Conservation (phyloP, 2,113 vertebrate genomes). For the Oryzias celebensis region DNA sequence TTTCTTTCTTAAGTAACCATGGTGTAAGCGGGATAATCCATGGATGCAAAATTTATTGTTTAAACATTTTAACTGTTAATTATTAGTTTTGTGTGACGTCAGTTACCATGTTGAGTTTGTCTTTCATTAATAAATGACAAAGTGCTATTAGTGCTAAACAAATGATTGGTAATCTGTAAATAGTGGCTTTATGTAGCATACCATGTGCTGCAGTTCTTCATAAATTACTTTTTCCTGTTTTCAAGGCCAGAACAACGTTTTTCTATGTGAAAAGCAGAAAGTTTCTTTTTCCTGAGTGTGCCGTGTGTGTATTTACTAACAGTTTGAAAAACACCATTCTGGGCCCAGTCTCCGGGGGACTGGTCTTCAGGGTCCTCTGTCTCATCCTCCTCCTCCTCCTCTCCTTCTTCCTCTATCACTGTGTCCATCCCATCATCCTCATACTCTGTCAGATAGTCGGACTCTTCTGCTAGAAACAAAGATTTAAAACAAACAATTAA, state of each 20-base stretch:
- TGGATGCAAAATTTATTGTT: too few relatives aligned
- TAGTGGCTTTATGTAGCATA: background rate
- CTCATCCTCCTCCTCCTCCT: constrained; percentile 80
- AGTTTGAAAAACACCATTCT: constrained; percentile 75
- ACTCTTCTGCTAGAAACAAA: constrained; percentile 80
- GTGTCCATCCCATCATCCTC: constrained; percentile 88
- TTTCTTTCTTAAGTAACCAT: too few relatives aligned
- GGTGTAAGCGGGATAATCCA: too few relatives aligned
- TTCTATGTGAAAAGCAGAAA: background rate
- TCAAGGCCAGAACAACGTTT: background rate
- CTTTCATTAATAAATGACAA: too few relatives aligned
- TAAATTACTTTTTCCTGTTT: background rate
- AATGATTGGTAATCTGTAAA: too few relatives aligned
- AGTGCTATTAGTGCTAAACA: too few relatives aligned
- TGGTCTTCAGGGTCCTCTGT: constrained; percentile 71
- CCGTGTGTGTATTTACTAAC: constrained; percentile 62
- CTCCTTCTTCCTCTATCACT: constrained; percentile 78
- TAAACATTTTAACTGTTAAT: too few relatives aligned
- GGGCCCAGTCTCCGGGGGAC: constrained; percentile 72
- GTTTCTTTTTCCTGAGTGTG: background rate
- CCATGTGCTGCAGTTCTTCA: background rate
- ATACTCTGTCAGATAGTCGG: constrained; percentile 88
- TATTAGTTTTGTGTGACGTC: too few relatives aligned
- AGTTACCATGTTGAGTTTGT: too few relatives aligned
- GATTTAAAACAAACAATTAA: constrained; percentile 40